These are phyloP conservation scores for Didymodactylos carnosus DNA, from an alignment of 2,888 invertebrate species.

Conservation along the genomic window DNA sequence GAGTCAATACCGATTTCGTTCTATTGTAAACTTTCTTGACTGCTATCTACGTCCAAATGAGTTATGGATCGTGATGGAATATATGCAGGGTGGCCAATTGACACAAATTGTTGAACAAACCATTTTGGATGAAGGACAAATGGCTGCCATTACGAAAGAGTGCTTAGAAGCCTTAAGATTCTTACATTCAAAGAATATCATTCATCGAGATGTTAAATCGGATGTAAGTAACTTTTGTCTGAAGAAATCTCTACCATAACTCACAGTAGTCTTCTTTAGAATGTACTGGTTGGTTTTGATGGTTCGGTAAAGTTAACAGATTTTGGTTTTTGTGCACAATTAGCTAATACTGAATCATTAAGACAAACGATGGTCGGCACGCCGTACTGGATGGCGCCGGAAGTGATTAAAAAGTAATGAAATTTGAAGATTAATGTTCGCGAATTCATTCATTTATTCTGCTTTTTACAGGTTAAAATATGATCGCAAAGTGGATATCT, in stretches of 20 bases:
- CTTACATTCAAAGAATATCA: conserved; percentile 45
- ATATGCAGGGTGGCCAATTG: conserved; percentile 67
- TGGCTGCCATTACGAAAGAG: conserved; percentile 53
- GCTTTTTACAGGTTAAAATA: conserved; percentile 52
- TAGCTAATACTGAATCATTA: conserved; percentile 50
- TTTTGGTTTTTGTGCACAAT: conserved; percentile 86
- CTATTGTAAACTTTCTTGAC: conserved; percentile 80
- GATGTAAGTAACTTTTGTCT: no score
- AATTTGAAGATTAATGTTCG: no score
- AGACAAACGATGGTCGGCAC: conserved; percentile 37
- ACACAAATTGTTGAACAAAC: conserved; percentile 94
- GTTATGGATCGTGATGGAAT: conserved; percentile 89
- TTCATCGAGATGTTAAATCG: conserved; percentile 79
- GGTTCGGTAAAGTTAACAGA: conserved; percentile 47
- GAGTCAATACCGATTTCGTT: conserved; percentile 35
- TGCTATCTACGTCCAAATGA: conserved; percentile 67
- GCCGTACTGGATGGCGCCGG: conserved; percentile 95
- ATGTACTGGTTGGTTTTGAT: no score
- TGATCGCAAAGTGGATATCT: conserved; percentile 53
- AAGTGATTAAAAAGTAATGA: conserved; percentile 39
- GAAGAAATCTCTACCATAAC: no score
- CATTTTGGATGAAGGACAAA: conserved; percentile 84
- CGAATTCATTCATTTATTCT: background rate
- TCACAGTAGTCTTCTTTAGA: no score
- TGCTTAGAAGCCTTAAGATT: conserved; percentile 12